phyloP scores from a whole-genome alignment of 1,140 invertebrate genomes.

The Onthophagus taurus region DNA sequence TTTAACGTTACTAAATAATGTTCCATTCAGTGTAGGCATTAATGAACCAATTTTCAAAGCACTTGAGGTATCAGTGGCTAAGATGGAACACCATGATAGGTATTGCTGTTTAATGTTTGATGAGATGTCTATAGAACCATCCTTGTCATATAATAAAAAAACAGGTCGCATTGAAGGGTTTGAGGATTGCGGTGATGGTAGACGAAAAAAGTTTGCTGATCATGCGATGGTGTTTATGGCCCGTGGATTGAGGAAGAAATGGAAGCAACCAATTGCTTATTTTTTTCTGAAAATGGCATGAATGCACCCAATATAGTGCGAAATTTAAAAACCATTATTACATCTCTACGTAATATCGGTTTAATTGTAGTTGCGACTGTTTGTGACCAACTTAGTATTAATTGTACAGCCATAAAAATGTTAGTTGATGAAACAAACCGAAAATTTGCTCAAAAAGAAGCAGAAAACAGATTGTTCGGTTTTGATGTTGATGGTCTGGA shows the following conservation, averaged over 20 bases:
- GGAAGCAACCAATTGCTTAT: slow-evolving; percentile 15
- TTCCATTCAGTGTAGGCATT: slow-evolving; percentile 9
- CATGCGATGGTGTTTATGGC: slow-evolving; percentile 15
- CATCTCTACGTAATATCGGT: neutral
- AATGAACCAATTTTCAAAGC: slow-evolving; percentile 5
- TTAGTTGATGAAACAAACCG: slow-evolving; percentile 3
- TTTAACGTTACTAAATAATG: slow-evolving; percentile 12
- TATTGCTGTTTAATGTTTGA: slow-evolving; percentile 4
- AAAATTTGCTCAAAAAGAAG: neutral
- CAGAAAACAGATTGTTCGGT: neutral
- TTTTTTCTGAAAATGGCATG: slow-evolving; percentile 1
- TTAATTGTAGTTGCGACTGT: neutral
- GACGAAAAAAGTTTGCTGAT: slow-evolving; percentile 10
- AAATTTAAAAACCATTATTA: neutral
- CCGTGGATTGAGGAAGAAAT: slow-evolving; percentile 11
- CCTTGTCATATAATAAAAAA: neutral
- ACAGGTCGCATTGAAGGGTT: slow-evolving; percentile 7
- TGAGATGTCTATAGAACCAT: slow-evolving; percentile 6
- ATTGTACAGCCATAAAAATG: slow-evolving; percentile 17
- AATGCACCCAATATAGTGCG: neutral
- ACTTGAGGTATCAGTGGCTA: neutral
- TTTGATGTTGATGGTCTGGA: slow-evolving; percentile 1
- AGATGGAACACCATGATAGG: neutral
- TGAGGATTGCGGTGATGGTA: slow-evolving; percentile 6
- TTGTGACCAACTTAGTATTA: slow-evolving; percentile 7